A percentile compares a stretch with the other conserved stretches of the same genome.
Evolutionary conservation across 2,888 invertebrate genomes (phyloP).

Genomic region (Parnassius glacialis): DNA sequence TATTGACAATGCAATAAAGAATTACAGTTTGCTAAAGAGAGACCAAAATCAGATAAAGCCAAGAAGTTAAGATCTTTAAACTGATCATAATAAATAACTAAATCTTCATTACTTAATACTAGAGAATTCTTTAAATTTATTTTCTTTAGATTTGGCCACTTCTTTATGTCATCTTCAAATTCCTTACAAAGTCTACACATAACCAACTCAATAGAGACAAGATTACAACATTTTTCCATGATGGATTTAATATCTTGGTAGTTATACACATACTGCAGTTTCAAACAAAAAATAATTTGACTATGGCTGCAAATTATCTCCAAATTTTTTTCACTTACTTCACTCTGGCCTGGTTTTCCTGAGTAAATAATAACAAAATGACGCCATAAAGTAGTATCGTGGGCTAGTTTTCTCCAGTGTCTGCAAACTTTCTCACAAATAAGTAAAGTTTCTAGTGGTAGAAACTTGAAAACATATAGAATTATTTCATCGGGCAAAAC

Average conservation of each 20-base stretch:
- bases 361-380: conserved; percentile 56
- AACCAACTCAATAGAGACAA: conserved; percentile 61
- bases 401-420: conserved; percentile 59
- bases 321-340: conserved; percentile 53
- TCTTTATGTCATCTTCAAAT: conserved; percentile 54
- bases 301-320: conserved; percentile 55
- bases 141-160: conserved; percentile 59
- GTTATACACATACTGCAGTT: conserved; percentile 64
- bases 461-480: conserved; percentile 58
- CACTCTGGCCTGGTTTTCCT: conserved; percentile 59
- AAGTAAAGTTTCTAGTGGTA: conserved; percentile 57
- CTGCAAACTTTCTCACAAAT: conserved; percentile 60
- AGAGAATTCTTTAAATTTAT: conserved; percentile 67
- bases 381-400: conserved; percentile 60
- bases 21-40: conserved; percentile 55
- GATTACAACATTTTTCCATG: conserved; percentile 54
- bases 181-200: conserved; percentile 67
- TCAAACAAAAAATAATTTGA: conserved; percentile 53
- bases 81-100: conserved; percentile 54
- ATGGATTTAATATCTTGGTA: conserved; percentile 56
- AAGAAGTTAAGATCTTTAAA: conserved; percentile 57
- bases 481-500: conserved; percentile 66
- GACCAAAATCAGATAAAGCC: conserved; percentile 67
- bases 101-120: conserved; percentile 44
- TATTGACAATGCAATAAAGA: conserved; percentile 55